phyloP scores from a whole-genome alignment of 1,140 invertebrate species.

The Drosophila elegans region DNA sequence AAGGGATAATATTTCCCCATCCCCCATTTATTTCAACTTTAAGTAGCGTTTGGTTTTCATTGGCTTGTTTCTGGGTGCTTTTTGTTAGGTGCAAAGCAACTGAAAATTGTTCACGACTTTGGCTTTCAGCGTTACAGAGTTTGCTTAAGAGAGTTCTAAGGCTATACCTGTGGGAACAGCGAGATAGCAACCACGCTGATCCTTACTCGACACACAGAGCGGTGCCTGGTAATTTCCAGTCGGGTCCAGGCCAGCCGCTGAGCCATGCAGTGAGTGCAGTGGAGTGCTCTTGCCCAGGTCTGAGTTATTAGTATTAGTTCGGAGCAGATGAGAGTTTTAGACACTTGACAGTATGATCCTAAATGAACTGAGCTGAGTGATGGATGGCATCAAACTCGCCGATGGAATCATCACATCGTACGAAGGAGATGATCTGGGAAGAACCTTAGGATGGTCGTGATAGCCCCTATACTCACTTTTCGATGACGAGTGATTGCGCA shows the following conservation, averaged over 20 bases:
- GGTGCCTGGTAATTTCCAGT: constrained; percentile 85
- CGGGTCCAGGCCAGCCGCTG: constrained; percentile 51
- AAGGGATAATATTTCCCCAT: not conserved
- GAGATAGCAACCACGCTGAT: constrained; percentile 91
- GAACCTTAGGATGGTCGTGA: constrained; percentile 2
- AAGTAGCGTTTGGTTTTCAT: constrained; percentile 5
- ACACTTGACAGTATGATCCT: constrained; percentile 48
- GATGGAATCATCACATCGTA: constrained; percentile 52
- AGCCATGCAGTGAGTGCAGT: constrained; percentile 67
- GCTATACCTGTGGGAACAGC: constrained; percentile 88
- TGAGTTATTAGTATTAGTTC: constrained; percentile 40
- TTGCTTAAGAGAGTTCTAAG: constrained; percentile 22
- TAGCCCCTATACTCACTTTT: constrained; percentile 92
- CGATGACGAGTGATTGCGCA: constrained; percentile 97
- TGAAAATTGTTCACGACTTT: constrained; percentile 24
- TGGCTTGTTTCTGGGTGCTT: constrained; percentile 23
- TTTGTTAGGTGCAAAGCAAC: constrained; percentile 42
- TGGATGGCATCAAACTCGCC: constrained; percentile 15
- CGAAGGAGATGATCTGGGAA: constrained; percentile 65
- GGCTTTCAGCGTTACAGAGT: constrained; percentile 34
- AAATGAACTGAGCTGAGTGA: constrained; percentile 32
- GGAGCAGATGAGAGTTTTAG: constrained; percentile 66
- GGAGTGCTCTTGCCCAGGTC: constrained; percentile 68
- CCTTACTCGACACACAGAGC: constrained; percentile 87
- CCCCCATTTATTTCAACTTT: not conserved